Conservation (phyloP, 1,140 invertebrate genomes). For the Drosophila albomicans region DNA sequence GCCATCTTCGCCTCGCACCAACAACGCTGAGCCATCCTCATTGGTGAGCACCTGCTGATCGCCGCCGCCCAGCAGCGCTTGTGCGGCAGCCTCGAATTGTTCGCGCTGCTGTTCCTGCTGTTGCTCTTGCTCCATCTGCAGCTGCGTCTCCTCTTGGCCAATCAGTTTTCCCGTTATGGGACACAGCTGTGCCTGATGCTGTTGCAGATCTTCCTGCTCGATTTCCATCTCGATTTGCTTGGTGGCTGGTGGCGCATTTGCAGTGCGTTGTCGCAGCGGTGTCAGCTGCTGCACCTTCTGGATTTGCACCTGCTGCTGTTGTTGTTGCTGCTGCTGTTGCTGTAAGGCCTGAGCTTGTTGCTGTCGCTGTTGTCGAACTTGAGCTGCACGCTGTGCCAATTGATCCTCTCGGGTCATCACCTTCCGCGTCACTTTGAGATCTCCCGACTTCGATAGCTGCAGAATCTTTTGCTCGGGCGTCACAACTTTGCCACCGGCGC, state of each 20-base stretch:
- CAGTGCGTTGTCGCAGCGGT: conserved; percentile 35
- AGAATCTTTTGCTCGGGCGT: conserved; percentile 83
- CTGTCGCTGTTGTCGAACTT: conserved; percentile 60
- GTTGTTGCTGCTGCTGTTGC: conserved; percentile 42
- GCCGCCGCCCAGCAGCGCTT: conserved; percentile 61
- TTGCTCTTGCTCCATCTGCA: conserved; percentile 81
- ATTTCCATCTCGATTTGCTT: conserved; percentile 57
- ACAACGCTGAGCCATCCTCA: conserved; percentile 86
- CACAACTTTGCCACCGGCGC: conserved; percentile 52
- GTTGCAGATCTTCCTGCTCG: conserved; percentile 61
- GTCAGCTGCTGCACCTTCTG: conserved; percentile 66
- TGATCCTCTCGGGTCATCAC: conserved; percentile 77
- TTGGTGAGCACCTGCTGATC: conserved; percentile 81
- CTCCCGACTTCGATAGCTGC: conserved; percentile 79
- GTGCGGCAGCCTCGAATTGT: conserved; percentile 70
- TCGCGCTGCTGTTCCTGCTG: conserved; percentile 75
- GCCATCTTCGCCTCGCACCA: conserved; percentile 89
- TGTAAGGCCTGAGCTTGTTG: conserved; percentile 58
- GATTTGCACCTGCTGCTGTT: conserved; percentile 59
- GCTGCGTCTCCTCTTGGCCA: conserved; percentile 77
- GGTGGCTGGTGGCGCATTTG: conserved; percentile 21
- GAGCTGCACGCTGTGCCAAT: conserved; percentile 57
- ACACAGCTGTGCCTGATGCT: conserved; percentile 75
- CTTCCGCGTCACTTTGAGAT: conserved; percentile 83
- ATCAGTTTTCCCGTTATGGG: conserved; percentile 79